Evolutionary conservation across 2,113 vertebrate genomes (phyloP), one percentile per base, ranked within the genome.

Genomic region (Echinops telfairi): DNA sequence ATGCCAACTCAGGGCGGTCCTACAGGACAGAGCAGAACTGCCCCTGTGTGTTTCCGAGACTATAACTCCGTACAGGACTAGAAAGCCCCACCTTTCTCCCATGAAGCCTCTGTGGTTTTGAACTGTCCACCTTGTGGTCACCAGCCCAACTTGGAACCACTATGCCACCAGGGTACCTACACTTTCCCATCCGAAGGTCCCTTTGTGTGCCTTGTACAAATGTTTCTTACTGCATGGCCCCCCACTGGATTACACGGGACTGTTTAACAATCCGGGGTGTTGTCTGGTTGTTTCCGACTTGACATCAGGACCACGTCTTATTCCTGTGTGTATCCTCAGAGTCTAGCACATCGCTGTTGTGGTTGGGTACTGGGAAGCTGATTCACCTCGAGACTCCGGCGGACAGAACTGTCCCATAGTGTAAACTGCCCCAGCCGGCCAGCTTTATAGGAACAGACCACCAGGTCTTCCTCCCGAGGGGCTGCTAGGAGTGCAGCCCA

Each of bases 151-250:
- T 53, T 9, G 10, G 47, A 53, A 53, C 6, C 47, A 11, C 47
- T 10, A 53, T 53, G 47, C 5, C 47, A 14, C 47, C n/a, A 15
- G 2, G 36, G 71, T 75, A n/a, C 86, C 83, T 38, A 62, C 84
- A 11, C 47, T 83, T 85, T 94, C 89, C 77, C 84, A 86, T 73
- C 81, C 64, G 68, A 53, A 89, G 58, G 53, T 53, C 60, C 76
- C 57, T 22, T 40, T 47, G 38, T 23, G 20, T 77, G 40, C 66
- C 57, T 83, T 70, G 33, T 22, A 64, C 73, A 87, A 95, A 92
- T 17, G 38, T 47, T 29, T 60, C n/a, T 83, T 62, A 93, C 40
- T 43, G 38, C 38, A 57, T 38, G 80, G 38, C 10, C 27, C 38
- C 79, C n/a, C 33, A 33, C 60, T 36, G 36, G 9, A 53, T 47